Evolutionary conservation across 2,888 invertebrate genomes (phyloP), one percentile per base, ranked within the genome.

Genomic region (Incurvaria masculella): DNA sequence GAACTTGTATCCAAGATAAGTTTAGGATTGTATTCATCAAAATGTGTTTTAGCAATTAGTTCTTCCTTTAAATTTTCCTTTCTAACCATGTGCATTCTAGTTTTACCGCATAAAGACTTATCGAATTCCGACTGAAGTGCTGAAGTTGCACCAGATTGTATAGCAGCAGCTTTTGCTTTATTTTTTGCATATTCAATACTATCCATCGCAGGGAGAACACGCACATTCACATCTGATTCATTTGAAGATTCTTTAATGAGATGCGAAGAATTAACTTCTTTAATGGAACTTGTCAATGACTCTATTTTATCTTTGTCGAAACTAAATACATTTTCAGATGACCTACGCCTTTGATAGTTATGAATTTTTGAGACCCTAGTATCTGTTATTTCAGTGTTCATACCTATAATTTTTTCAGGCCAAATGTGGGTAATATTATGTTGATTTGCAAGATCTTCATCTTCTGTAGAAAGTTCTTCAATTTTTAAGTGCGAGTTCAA

Each of bases 261-360:
- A 53, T 70, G 72, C 5, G 70, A 68, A 5, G 63, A 56, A 21
- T 60, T 55, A 46, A 66, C 69, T 54, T 74, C 65, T 61, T 80
- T 68, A 59, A 78, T 69, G 1, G 79, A 74, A 47, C 85, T 83
- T 45, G 86, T 86, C 42, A 88, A 65, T 2, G 86, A 87, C 60
- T 88, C 87, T 50, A 88, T 88, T 59, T 85, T 84, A 54, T 88
- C 88, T 61, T 88, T 87, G 60, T 88, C 88, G 56, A 88, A 88
- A 64, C 88, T 88, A 59, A 88, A 88, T 5, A 88, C 85, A 44
- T 84, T 84, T 55, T 87, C 83, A n/a, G 87, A 87, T 42, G 87
- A 87, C 16, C 86, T 82, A 4, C 87, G 82, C 19, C 85, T 67
- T 60, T 82, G 83, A 57, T 80, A 84, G 38, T 68, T 75, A 49